Conservation (phyloP, 2,113 vertebrate species). For the Seriola dumerili region DNA sequence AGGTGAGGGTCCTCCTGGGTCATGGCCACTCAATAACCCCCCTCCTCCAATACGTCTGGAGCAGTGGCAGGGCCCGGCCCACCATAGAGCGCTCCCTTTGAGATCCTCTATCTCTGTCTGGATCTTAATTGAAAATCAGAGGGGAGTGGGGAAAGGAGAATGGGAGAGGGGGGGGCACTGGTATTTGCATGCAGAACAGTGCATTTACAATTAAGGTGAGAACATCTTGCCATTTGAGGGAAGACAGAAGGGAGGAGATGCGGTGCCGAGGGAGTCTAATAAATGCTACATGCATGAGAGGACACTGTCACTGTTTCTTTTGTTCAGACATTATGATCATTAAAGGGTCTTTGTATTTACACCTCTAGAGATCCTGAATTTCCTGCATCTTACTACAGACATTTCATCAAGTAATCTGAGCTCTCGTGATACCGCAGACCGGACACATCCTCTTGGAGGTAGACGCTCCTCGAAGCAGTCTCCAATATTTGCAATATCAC, state of each 20-base stretch:
- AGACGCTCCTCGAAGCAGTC: slow-evolving; percentile 25
- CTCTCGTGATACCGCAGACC: background rate
- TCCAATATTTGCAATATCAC: slow-evolving; percentile 9
- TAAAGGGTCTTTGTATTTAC: background rate
- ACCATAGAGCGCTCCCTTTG: slow-evolving; percentile 51
- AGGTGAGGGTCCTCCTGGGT: slow-evolving; percentile 63
- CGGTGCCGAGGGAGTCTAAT: slow-evolving; percentile 16
- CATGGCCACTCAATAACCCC: slow-evolving; percentile 67
- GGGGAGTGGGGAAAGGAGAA: slow-evolving; percentile 22
- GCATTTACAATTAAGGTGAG: slow-evolving; percentile 66
- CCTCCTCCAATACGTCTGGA: slow-evolving; percentile 42
- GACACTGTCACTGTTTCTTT: slow-evolving; percentile 12
- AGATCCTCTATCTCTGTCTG: slow-evolving; percentile 78
- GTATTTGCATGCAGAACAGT: slow-evolving; percentile 70
- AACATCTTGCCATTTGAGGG: slow-evolving; percentile 46
- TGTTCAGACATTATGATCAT: slow-evolving; percentile 6
- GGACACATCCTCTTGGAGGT: background rate
- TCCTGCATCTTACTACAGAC: background rate
- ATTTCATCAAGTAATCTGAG: background rate
- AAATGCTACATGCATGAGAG: slow-evolving; percentile 18
- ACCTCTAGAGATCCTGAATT: background rate
- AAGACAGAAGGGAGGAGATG: slow-evolving; percentile 24
- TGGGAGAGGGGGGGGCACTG: background rate
- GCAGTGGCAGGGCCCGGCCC: slow-evolving; percentile 30
- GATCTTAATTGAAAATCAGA: slow-evolving; percentile 85